Base-by-base conservation (phyloP, 2,113 vertebrate species). In the Argyrosomus japonicus region DNA sequence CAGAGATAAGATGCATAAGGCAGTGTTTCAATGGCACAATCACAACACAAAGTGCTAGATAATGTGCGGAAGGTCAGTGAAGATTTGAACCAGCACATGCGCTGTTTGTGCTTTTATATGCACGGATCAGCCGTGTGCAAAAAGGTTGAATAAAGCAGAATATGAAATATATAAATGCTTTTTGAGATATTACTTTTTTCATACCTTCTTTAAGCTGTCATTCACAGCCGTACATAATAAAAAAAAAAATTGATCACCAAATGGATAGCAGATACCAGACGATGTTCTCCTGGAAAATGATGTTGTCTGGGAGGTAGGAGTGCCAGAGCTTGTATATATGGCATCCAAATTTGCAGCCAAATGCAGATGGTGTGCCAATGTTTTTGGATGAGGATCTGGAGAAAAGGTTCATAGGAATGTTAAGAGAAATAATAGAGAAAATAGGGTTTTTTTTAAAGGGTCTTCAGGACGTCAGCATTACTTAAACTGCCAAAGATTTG, bases 301-400 rank as follows among this genome's bases (percentile, higher is more conserved):
- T 78, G 32, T 83, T 77, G 61, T 21, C 68, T 45, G 61, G 11
- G 21, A 56, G 27, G 25, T 50, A 11, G 13, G 43, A 71, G 27
- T n/a, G 43, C 18, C 43, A 77, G 23, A 60, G 45, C 53, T 53
- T 67, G 23, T 29, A 73, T 68, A 23, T 48, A 56, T 21, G 11
- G 48, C 63, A 57, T 68, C 19, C 48, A 68, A 25, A 68, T 62
- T 56, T 63, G 56, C 25, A 63, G 77, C 77, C 68, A 72, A 70
- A 54, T 64, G 45, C 45, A 45, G 60, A 72, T 60, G 21, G 47
- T 73, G 61, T 78, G 68, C 68, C 54, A 83, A 29, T 51, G 57
- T 77, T 25, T 64, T 47, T 36, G 29, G 58, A 68, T 40, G 21
- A 64, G 21, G 19, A 69, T 69, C 32, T 63, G 7, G 23, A 62